A percentile compares a stretch with the other conserved stretches of the same genome.
Conservation (phyloP, 1,140 invertebrate species). For the Drosophila watanabei region DNA sequence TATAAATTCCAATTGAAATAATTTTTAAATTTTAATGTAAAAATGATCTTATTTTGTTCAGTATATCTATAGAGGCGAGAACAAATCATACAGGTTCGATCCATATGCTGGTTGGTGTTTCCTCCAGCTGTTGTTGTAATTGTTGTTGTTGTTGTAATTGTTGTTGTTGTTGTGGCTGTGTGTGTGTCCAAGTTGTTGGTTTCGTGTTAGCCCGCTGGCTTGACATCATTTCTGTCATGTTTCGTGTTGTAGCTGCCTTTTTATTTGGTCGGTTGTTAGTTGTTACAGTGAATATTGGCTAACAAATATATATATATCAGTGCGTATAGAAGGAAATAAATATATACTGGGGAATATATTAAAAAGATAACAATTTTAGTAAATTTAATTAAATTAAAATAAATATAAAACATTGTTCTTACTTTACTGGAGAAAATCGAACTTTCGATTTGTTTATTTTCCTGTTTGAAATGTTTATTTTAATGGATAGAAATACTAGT, state of each 20-base stretch:
- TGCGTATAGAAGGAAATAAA: background rate
- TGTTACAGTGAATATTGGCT: slow-evolving; percentile 32
- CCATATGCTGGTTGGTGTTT: slow-evolving; percentile 51
- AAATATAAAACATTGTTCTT: too few relatives aligned
- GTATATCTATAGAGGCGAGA: slow-evolving; percentile 9
- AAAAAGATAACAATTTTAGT: too few relatives aligned
- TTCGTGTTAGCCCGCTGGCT: slow-evolving; percentile 66
- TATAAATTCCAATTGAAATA: background rate
- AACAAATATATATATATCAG: background rate
- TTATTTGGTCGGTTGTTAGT: slow-evolving; percentile 39
- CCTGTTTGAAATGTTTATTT: too few relatives aligned
- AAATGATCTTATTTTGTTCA: background rate
- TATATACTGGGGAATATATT: background rate
- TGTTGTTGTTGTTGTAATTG: slow-evolving; percentile 24
- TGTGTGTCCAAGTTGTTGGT: slow-evolving; percentile 44
- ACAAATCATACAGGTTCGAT: slow-evolving; percentile 41
- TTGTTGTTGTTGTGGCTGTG: slow-evolving; percentile 42
- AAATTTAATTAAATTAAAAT: too few relatives aligned
- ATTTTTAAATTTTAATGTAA: background rate
- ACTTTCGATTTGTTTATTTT: too few relatives aligned
- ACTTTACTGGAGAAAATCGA: too few relatives aligned
- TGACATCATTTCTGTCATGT: slow-evolving; percentile 80
- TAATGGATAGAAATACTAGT: too few relatives aligned
- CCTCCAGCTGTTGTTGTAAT: background rate
- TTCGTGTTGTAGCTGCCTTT: slow-evolving; percentile 52